A percentile compares a stretch with the other conserved stretches of the same genome.
phyloP scores from a whole-genome alignment of 1,140 invertebrate species.

The Kradibia gibbosae region DNA sequence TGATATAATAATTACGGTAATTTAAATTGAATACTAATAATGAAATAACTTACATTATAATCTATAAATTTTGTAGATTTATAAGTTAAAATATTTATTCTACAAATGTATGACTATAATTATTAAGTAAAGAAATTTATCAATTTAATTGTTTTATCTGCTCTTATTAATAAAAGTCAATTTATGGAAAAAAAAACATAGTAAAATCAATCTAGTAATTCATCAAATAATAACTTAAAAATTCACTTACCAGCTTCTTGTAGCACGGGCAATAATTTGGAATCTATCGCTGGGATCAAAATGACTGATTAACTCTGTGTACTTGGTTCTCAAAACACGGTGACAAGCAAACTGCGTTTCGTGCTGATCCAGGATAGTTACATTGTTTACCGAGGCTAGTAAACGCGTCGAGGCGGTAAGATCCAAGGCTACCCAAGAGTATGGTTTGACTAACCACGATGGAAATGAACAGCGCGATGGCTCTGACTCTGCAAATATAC shows the following conservation, averaged over 20 bases:
- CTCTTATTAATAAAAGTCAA: too few species aligned
- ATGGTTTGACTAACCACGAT: conserved; percentile 59
- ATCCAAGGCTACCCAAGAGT: conserved; percentile 65
- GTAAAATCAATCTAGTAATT: background rate
- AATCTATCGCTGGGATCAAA: conserved; percentile 53
- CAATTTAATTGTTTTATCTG: too few species aligned
- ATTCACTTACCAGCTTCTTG: conserved; percentile 65
- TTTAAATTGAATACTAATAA: too few species aligned
- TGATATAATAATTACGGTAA: too few species aligned
- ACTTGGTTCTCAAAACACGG: conserved; percentile 50
- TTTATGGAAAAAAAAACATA: background rate
- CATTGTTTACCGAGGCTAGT: conserved; percentile 59
- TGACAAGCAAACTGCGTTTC: conserved; percentile 65
- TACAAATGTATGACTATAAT: too few species aligned
- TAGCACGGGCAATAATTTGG: conserved; percentile 63
- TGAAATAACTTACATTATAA: too few species aligned
- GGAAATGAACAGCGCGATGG: conserved; percentile 59
- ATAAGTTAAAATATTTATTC: too few species aligned
- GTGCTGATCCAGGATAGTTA: conserved; percentile 65
- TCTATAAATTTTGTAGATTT: too few species aligned
- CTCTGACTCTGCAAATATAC: conserved; percentile 58
- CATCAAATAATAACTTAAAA: conserved; percentile 39
- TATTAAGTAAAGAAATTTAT: too few species aligned
- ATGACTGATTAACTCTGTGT: conserved; percentile 18
- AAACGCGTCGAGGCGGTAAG: conserved; percentile 59